A percentile compares a stretch with the other conserved stretches of the same genome.
phyloP scores from a whole-genome alignment of 2,888 invertebrate species.

The Nomada goodeniana region DNA sequence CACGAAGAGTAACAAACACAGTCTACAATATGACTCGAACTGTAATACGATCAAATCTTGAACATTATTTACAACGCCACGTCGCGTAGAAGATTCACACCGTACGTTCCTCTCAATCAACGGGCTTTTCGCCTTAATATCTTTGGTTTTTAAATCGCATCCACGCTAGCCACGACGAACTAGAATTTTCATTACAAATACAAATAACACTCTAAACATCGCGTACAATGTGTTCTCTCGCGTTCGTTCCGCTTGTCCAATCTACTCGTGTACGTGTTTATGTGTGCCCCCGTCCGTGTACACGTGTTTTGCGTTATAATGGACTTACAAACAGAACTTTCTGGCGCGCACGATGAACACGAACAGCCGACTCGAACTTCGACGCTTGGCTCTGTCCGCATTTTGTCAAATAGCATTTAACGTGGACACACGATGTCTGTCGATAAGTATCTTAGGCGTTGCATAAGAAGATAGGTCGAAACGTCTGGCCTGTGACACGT shows the following conservation, averaged over 20 bases:
- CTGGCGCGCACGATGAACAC: conserved; percentile 9
- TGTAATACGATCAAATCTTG: conserved; percentile 53
- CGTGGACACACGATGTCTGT: conserved; percentile 26
- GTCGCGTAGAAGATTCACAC: background rate
- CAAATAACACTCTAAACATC: conserved; percentile 55
- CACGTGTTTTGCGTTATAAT: background rate
- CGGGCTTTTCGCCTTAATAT: conserved; percentile 20
- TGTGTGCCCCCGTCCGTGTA: background rate
- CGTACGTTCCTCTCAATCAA: background rate
- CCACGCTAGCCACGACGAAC: conserved; percentile 6
- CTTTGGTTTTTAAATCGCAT: conserved; percentile 38
- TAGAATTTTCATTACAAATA: conserved; percentile 40
- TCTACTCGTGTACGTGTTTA: background rate
- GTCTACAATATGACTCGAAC: conserved; percentile 56
- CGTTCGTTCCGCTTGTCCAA: background rate
- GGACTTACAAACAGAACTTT: conserved; percentile 31
- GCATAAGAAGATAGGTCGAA: conserved; percentile 36
- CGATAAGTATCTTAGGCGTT: conserved; percentile 50
- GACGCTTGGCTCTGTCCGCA: background rate
- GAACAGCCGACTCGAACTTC: conserved; percentile 1
- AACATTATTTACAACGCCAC: conserved; percentile 54
- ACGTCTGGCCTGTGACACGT: conserved; percentile 3
- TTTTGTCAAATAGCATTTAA: conserved; percentile 27
- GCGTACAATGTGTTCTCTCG: conserved; percentile 14
- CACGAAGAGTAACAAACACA: conserved; percentile 62